Evolutionary conservation across 2,113 vertebrate genomes (phyloP).

Genomic region (Gymnarchus niloticus): DNA sequence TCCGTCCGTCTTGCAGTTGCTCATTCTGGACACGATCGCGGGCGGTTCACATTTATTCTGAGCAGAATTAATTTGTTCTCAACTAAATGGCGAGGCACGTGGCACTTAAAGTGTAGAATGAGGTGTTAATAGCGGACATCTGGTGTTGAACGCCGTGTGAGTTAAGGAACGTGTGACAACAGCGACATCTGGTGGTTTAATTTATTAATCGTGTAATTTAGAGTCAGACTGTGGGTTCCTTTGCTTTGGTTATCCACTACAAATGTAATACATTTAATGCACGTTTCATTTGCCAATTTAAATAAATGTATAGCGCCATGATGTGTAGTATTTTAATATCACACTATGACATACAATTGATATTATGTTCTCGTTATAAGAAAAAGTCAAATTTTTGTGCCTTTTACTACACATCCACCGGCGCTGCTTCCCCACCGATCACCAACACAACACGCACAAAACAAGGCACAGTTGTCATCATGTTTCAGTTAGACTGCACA

Average conservation of each 20-base stretch:
- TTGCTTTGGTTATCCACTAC: neutral
- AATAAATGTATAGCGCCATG: no score
- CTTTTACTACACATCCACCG: no score
- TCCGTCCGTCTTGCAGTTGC: neutral
- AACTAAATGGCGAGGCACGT: neutral
- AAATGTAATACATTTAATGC: neutral
- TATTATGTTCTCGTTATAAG: no score
- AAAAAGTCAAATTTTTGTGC: no score
- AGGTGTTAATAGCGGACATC: slow-evolving; percentile 23
- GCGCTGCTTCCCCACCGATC: no score
- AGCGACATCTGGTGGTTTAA: slow-evolving; percentile 5
- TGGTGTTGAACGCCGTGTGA: neutral
- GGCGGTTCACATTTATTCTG: neutral
- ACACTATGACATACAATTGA: no score
- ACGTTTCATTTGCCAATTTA: neutral
- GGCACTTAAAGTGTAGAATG: neutral
- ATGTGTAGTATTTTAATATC: no score
- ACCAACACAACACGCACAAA: no score
- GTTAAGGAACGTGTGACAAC: neutral
- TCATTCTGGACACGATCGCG: neutral
- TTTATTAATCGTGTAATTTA: neutral
- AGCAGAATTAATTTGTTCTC: neutral
- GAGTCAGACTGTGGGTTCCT: neutral
- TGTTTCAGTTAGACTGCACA: no score
- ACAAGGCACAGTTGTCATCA: no score